These are phyloP conservation scores for Callimorpha dominula DNA, from an alignment of 2,888 invertebrate species.

Conservation along the genomic window DNA sequence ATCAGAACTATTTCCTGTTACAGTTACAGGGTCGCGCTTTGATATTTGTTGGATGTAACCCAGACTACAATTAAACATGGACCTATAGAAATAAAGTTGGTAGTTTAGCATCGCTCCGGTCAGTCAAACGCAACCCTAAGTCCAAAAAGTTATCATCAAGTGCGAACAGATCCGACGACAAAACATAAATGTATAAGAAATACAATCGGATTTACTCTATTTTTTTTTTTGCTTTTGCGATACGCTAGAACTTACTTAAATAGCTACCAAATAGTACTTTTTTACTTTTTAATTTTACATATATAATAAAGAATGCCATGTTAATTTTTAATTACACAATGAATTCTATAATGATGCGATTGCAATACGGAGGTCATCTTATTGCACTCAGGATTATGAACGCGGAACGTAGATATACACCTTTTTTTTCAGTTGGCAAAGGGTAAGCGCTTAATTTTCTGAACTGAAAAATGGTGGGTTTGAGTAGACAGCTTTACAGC, in stretches of 20 bases:
- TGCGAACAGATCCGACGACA: slow-evolving; percentile 50
- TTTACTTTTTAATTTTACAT: slow-evolving; percentile 71
- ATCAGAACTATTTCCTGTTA: no score
- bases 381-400: slow-evolving; percentile 43
- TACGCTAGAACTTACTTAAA: slow-evolving; percentile 77
- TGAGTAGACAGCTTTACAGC: not conserved
- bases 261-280: slow-evolving; percentile 80
- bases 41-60: not conserved
- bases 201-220: slow-evolving; percentile 42
- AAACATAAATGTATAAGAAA: slow-evolving; percentile 11
- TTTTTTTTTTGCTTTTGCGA: slow-evolving; percentile 49
- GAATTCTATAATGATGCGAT: slow-evolving; percentile 47
- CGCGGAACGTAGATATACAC: slow-evolving; percentile 19
- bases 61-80: no score
- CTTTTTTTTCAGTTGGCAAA: slow-evolving; percentile 11
- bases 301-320: slow-evolving; percentile 78
- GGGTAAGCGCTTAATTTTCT: slow-evolving; percentile 4
- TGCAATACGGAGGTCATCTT: slow-evolving; percentile 36
- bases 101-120: not conserved
- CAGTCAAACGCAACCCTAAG: slow-evolving; percentile 4
- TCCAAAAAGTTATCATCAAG: slow-evolving; percentile 29
- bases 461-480: slow-evolving; percentile 3
- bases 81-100: not conserved
- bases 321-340: slow-evolving; percentile 73
- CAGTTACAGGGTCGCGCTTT: not conserved